These are phyloP conservation scores for Dusona sp. DNA, from an alignment of 2,888 invertebrate genomes.

Conservation along the genomic window DNA sequence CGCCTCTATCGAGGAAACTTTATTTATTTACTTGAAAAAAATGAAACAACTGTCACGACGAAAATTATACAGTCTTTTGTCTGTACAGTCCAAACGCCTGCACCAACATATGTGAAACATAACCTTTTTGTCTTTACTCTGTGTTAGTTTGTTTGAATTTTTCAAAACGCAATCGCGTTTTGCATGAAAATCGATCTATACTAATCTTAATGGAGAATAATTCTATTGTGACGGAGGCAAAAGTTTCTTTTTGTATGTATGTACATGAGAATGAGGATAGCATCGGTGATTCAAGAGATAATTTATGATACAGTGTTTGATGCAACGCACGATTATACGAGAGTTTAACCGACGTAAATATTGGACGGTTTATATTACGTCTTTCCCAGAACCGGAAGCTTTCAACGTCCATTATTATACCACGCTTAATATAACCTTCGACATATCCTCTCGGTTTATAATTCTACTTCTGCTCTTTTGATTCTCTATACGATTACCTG, in stretches of 20 bases:
- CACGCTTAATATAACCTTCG: neutral
- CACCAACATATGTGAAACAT: neutral
- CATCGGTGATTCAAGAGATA: slow-evolving; percentile 2
- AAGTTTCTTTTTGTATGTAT: slow-evolving; percentile 15
- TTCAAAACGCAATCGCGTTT: neutral
- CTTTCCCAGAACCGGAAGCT: slow-evolving; percentile 5
- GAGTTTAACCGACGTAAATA: neutral
- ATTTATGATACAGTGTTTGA: slow-evolving; percentile 25
- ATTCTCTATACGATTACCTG: neutral
- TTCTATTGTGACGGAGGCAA: neutral
- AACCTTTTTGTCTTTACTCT: neutral
- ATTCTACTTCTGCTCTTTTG: neutral
- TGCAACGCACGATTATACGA: slow-evolving; percentile 18
- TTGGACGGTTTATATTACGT: slow-evolving; percentile 17
- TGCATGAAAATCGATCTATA: neutral
- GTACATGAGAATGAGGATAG: slow-evolving; percentile 18
- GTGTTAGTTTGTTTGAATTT: slow-evolving; percentile 5
- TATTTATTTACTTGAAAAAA: slow-evolving; percentile 56
- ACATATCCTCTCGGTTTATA: neutral
- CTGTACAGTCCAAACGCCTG: neutral
- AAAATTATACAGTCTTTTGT: slow-evolving; percentile 9
- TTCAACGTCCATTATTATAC: slow-evolving; percentile 14
- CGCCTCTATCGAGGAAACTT: slow-evolving; percentile 30
- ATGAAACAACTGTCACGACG: slow-evolving; percentile 17
- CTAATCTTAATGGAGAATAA: neutral